Conservation (phyloP, 2,797 vertebrate genomes). For the Rhyacichthys aspro region DNA sequence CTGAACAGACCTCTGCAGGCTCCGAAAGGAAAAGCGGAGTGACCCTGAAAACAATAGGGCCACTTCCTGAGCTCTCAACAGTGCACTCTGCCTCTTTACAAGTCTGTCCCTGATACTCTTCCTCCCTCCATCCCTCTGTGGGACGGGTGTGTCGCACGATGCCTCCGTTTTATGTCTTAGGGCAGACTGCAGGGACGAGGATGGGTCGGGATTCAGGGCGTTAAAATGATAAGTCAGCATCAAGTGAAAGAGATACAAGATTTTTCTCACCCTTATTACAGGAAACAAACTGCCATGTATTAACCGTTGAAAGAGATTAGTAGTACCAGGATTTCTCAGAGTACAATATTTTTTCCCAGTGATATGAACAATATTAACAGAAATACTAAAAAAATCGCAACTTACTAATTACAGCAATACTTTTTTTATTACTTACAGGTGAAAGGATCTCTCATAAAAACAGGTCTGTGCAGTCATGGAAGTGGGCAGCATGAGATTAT, state of each 20-base stretch:
- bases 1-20: constrained; percentile 47
- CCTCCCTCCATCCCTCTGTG: constrained; percentile 28
- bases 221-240: constrained; percentile 59
- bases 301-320: background rate
- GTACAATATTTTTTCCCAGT: too few species aligned
- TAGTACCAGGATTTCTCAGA: background rate
- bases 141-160: constrained; percentile 51
- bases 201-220: constrained; percentile 34
- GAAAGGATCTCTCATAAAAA: too few species aligned
- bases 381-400: too few species aligned
- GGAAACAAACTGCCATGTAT: constrained; percentile 6
- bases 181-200: constrained; percentile 40
- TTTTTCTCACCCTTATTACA: constrained; percentile 22
- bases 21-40: constrained; percentile 73
- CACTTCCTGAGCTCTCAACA: constrained; percentile 70
- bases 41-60: constrained; percentile 80
- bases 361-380: too few species aligned
- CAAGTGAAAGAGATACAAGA: constrained; percentile 21
- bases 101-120: constrained; percentile 36
- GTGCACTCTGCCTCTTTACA: constrained; percentile 44
- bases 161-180: constrained; percentile 55
- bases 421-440: too few species aligned
- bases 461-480: too few species aligned
- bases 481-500: too few species aligned
- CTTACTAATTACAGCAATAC: too few species aligned